Evolutionary conservation across 1,140 invertebrate species (phyloP), one percentile per base, ranked within the genome.

Genomic region (Anthonomus grandis): DNA sequence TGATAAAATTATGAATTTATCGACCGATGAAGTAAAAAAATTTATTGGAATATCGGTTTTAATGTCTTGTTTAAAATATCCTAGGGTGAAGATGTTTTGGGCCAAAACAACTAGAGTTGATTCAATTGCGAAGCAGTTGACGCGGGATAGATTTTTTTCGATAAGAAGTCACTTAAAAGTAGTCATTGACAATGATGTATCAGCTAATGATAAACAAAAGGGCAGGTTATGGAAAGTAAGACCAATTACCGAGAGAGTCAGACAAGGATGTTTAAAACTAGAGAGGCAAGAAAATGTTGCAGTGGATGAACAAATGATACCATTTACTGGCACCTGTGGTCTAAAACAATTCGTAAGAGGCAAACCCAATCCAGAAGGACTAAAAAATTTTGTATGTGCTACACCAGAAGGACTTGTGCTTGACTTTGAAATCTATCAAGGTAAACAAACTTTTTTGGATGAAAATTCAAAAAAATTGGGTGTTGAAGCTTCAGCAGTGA

Each of bases 301-400:
- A 1, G 31, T 59, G 3, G 60, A 62, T 31, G 56, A 62, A 54
- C 60, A 62, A 54, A 59, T 62, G 55, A 62, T 59, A 23, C 56
- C 56, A 2, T 58, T 58, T 22, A 58, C 54, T 2, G 48, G 55
- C 6, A 19, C 24, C 19, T 58, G 41, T 38, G 17, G 13, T 25
- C n/a, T 62, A 27, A 62, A 59, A 36, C 60, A 59, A 38, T 62
- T 59, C 54, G 58, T 60, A 6, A 51, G 53, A 47, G 49, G 55
- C 22, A 62, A 62, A 24, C 55, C 59, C 52, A 62, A 59, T 22
- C 59, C 59, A 8, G 58, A 56, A n/a, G 39, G 52, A 19, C 19
- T 50, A 38, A 41, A 62, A 42, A 59, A 55, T 50, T 44, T 59
- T 59, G 61, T 58, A 12, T 47, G 34, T 41, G 51, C 60, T 41